phyloP scores from a whole-genome alignment of 2,888 invertebrate genomes.

The Cephus rjabovi region DNA sequence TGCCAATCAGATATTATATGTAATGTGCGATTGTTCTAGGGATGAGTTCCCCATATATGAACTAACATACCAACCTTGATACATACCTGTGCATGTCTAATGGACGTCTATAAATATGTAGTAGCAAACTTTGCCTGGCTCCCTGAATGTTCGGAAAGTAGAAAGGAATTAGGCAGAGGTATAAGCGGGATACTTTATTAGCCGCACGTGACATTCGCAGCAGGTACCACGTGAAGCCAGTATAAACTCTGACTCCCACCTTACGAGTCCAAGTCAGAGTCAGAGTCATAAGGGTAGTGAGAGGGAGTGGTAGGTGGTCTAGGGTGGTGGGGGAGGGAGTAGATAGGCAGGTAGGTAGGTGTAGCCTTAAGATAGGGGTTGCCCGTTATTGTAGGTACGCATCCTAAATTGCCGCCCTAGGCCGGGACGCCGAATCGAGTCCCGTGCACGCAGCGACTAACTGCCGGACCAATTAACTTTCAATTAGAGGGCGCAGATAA shows the following conservation, averaged over 20 bases:
- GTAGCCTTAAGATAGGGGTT: conserved; percentile 50
- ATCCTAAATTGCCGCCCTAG: conserved; percentile 59
- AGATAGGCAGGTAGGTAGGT: conserved; percentile 18
- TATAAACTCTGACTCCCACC: too few species aligned
- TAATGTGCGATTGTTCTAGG: too few species aligned
- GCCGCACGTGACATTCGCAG: conserved; percentile 52
- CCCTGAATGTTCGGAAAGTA: too few species aligned
- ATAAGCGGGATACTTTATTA: conserved; percentile 58
- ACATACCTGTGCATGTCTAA: too few species aligned
- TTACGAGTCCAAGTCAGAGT: too few species aligned
- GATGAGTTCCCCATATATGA: too few species aligned
- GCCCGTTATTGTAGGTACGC: conserved; percentile 54
- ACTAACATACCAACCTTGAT: too few species aligned
- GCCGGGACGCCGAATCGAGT: conserved; percentile 37
- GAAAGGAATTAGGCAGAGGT: not conserved
- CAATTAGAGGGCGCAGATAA: conserved; percentile 65
- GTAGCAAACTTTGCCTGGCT: too few species aligned
- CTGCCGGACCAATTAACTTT: conserved; percentile 66
- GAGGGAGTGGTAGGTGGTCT: not conserved
- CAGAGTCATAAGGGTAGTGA: not conserved
- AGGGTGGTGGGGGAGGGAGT: too few species aligned
- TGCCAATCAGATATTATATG: too few species aligned
- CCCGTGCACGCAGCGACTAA: conserved; percentile 43
- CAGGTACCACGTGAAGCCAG: conserved; percentile 36
- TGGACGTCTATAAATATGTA: too few species aligned